phyloP scores from a whole-genome alignment of 2,888 invertebrate genomes.

The Andrena minutula region DNA sequence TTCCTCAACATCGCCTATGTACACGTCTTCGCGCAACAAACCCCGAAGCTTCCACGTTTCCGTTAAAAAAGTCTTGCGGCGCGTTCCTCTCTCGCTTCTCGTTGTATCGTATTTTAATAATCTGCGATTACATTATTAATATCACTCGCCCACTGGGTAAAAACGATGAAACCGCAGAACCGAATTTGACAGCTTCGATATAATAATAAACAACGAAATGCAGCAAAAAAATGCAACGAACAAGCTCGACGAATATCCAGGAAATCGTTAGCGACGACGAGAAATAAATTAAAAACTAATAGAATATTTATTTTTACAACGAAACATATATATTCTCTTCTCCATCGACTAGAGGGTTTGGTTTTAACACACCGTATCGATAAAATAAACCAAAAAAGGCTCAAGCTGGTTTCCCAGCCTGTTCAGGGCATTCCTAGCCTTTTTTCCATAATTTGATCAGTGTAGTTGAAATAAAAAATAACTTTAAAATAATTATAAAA shows the following conservation, averaged over 20 bases:
- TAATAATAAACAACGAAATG: constrained; percentile 47
- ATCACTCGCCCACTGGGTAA: constrained; percentile 34
- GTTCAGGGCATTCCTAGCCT: not conserved
- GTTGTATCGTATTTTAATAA: constrained; percentile 37
- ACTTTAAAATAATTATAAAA: constrained; percentile 17
- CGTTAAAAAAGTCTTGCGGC: constrained; percentile 30
- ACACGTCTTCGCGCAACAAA: constrained; percentile 46
- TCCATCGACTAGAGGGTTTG: constrained; percentile 59
- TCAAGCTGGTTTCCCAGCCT: constrained; percentile 8
- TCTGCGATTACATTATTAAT: constrained; percentile 26
- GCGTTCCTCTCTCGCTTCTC: constrained; percentile 36
- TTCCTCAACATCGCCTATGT: constrained; percentile 52
- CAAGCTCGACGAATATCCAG: constrained; percentile 22
- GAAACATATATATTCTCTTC: constrained; percentile 54
- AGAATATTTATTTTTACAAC: constrained; percentile 40
- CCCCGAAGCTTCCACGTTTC: constrained; percentile 35
- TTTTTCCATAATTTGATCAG: constrained; percentile 21
- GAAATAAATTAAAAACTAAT: constrained; percentile 46
- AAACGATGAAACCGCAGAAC: constrained; percentile 7
- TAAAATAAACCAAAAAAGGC: constrained; percentile 9
- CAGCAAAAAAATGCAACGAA: constrained; percentile 62
- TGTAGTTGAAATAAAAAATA: not conserved
- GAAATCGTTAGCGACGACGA: constrained; percentile 30
- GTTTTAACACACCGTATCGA: constrained; percentile 28
- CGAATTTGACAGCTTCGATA: constrained; percentile 31